Evolutionary conservation across 2,888 invertebrate genomes (phyloP), one percentile per base, ranked within the genome.

Genomic region (Athrips mouffetella): DNA sequence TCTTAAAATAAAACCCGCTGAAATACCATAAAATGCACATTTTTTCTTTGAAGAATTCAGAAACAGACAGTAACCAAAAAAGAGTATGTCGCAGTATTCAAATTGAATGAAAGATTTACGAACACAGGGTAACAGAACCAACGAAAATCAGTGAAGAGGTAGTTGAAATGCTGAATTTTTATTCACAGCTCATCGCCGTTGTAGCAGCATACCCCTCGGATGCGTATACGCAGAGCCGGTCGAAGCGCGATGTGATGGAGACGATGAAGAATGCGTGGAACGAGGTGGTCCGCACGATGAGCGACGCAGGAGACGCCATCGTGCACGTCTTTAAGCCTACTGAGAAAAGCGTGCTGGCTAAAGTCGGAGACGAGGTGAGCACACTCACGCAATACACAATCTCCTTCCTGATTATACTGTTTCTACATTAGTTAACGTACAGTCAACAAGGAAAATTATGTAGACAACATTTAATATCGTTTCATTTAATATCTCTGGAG

Each of bases 281-380:
- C 16, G 83, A 78, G 23, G 69, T 80, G 35, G 80, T 79, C 29
- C 76, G 67, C 54, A 80, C 83, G 0, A 55, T 86, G 23, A 72
- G 69, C 7, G 72, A 84, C 10, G 87, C 86, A 0, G 75, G 83
- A 0, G 84, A 86, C 45, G 78, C 84, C 0, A 80, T 86, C 0
- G 82, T 86, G 1, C 68, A 85, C 42, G 82, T 80, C 4, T 82
- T 86, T 54, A 84, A 80, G 40, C 86, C 85, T 0, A 84, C 84
- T 0, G 85, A 87, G 58, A 84, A 80, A 56, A 78, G 77, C 47
- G 54, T 73, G 3, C 39, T 81, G 1, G 73, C 78, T 52, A 83
- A 83, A 60, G 65, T 84, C 62, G 37, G 37, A 20, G 37, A 37
- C 31, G 31, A 31, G 31, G 31, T 31, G 31, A 31, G 16, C 31